Conservation (phyloP, 92 coral and sea anemone species). For the Actinostola sp. region DNA sequence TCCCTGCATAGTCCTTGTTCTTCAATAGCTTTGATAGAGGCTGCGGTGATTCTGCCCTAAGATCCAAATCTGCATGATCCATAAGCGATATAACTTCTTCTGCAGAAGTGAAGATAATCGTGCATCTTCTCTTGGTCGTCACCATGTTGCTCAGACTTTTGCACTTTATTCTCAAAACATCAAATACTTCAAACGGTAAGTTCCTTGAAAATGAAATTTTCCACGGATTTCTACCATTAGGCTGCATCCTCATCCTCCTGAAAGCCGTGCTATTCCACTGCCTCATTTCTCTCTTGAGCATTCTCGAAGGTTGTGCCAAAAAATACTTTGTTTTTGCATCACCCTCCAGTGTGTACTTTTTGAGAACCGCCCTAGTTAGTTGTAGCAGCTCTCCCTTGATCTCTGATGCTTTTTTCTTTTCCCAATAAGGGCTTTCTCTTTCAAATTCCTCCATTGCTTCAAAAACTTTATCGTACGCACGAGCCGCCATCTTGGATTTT, state of each 20-base stretch:
- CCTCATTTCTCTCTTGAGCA: constrained; percentile 23
- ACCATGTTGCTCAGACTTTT: neutral
- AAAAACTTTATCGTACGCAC: constrained; percentile 17
- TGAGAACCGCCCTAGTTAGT: constrained; percentile 26
- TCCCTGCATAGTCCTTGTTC: constrained; percentile 16
- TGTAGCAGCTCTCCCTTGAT: constrained; percentile 22
- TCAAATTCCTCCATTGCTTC: constrained; percentile 26
- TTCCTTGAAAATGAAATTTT: constrained; percentile 22
- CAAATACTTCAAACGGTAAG: constrained; percentile 39
- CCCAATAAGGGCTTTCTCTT: constrained; percentile 15
- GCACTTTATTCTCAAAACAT: constrained; percentile 29
- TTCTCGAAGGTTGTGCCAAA: constrained; percentile 30
- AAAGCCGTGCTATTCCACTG: constrained; percentile 15
- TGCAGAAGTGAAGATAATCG: constrained; percentile 24
- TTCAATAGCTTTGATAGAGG: constrained; percentile 12
- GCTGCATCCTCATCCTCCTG: constrained; percentile 17
- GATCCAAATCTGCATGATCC: constrained; percentile 6
- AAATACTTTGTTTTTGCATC: constrained; percentile 22
- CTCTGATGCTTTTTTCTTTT: constrained; percentile 19
- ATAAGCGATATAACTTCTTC: constrained; percentile 7
- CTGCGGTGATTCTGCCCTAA: constrained; percentile 2
- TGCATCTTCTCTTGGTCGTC: constrained; percentile 12
- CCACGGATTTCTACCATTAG: constrained; percentile 28
- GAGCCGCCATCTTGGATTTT: constrained; percentile 29
- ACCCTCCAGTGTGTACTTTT: constrained; percentile 8